Base-by-base conservation (phyloP, 1,140 invertebrate species). In the Orius insidiosus region DNA sequence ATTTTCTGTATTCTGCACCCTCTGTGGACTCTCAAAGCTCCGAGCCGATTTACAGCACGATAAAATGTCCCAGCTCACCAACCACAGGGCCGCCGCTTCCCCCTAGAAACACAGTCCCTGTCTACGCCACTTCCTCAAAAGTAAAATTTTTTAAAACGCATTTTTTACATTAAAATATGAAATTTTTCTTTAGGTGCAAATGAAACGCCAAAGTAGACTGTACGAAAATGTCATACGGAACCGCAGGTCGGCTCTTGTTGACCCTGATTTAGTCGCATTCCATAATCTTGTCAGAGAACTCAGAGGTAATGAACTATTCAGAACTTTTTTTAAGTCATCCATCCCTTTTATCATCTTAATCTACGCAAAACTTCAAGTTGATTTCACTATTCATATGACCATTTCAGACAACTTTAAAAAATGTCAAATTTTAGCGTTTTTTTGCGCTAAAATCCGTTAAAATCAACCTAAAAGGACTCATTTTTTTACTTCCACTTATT, bases 251-350 rank as follows among this genome's bases (percentile, higher is more conserved):
- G 72, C 65, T 5, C 53, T 67, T n/a, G 60, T 72, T 49, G 80
- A 85, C 59, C 70, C 72, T 31, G 84, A 88, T 61, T 64, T 87
- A 24, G 68, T 73, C 53, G 79, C 78, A 15, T 88, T 88, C 63
- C 74, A 81, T 56, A 71, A 72, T 49, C 85, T 87, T 77, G 74
- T 88, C 0, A 72, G 75, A 53, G 70, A 73, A 52, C 65, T 84
- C 4, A 68, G 80, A 74, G 69, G 75, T 80, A 63, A 50, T 47
- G 2, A 34, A 31, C 19, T 18, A n/a, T 15, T 40, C 16, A 40
- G 5, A 18, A 18, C 10, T 18, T 5, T 15, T 40, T 40, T 40
- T 40, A 40, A 8, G 7, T 38, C 13, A 38, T 38, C 6, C 7
- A 9, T 9, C 5, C 6, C 37, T 9, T 38, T 38, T 38, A n/a